These are phyloP conservation scores for Jaculus jaculus DNA, from an alignment of 2,113 vertebrate genomes.

Conservation along the genomic window DNA sequence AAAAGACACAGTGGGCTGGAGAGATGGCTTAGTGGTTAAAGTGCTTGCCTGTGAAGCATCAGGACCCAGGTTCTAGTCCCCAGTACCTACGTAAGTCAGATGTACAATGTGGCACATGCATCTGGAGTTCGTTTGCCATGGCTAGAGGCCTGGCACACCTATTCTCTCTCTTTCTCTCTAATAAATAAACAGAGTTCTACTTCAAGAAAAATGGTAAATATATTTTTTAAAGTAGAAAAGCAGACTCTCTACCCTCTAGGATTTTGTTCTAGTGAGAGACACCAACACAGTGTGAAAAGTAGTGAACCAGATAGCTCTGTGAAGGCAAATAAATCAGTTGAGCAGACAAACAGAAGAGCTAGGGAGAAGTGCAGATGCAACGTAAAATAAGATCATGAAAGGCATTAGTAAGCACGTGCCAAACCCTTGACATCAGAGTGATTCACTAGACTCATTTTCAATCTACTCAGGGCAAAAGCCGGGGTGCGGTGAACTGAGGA, in stretches of 20 bases:
- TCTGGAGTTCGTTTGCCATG: too few species aligned
- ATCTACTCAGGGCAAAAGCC: not conserved
- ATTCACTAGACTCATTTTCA: not conserved
- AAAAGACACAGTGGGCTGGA: too few species aligned
- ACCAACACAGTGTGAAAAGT: not conserved
- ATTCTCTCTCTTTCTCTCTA: too few species aligned
- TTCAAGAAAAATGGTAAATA: too few species aligned
- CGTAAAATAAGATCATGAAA: not conserved
- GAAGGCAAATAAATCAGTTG: constrained; percentile 10
- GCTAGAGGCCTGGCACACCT: too few species aligned
- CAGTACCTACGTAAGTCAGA: too few species aligned
- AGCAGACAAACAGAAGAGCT: not conserved
- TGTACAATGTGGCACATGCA: too few species aligned
- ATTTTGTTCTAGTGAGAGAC: not conserved
- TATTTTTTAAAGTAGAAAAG: too few species aligned
- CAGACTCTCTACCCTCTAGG: not conserved
- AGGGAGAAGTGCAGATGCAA: not conserved
- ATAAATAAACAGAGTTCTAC: too few species aligned
- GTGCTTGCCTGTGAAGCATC: too few species aligned
- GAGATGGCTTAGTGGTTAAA: too few species aligned
- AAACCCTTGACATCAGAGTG: not conserved
- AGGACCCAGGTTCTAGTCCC: too few species aligned
- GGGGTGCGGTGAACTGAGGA: not conserved
- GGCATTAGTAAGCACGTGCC: not conserved
- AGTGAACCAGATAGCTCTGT: not conserved